Evolutionary conservation across 23 tunicate genomes (phyloP).

Genomic region (Trididemnum nubilum): DNA sequence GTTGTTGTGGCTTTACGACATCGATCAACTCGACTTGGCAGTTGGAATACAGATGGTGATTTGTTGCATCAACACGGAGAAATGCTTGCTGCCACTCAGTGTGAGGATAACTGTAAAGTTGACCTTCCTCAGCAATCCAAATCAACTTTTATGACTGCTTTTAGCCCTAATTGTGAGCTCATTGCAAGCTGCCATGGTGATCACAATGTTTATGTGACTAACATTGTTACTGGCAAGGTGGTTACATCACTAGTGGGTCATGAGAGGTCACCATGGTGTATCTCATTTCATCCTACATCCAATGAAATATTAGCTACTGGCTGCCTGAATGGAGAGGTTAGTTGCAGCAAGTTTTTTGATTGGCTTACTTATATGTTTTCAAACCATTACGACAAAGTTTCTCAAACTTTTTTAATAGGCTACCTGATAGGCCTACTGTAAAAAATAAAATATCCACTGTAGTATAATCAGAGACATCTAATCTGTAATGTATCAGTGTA

Average conservation of each 20-base stretch:
- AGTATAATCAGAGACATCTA: too few relatives aligned
- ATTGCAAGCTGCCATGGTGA: constrained; percentile 96
- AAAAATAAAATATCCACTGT: too few relatives aligned
- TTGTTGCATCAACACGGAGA: constrained; percentile 34
- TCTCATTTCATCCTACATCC: constrained; percentile 73
- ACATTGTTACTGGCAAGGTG: constrained; percentile 44
- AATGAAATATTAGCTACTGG: constrained; percentile 90
- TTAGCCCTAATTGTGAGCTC: constrained; percentile 51
- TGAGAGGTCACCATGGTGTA: constrained; percentile 83
- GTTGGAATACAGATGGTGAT: not conserved
- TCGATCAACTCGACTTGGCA: constrained; percentile 5
- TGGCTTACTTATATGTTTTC: too few relatives aligned
- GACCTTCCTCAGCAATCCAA: constrained; percentile 59
- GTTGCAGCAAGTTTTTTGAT: too few relatives aligned
- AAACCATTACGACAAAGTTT: not conserved
- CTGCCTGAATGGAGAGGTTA: constrained; percentile 82
- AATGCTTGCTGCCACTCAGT: constrained; percentile 34
- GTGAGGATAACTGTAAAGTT: constrained; percentile 47
- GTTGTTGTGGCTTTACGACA: not conserved
- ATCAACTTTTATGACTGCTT: constrained; percentile 78
- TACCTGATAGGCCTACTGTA: too few relatives aligned
- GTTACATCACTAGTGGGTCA: constrained; percentile 70
- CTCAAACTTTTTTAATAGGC: too few relatives aligned
- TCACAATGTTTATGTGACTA: constrained; percentile 67
- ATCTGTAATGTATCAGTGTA: too few relatives aligned